Conservation (phyloP, 1,140 invertebrate species). For the Sinonovacula constricta region DNA sequence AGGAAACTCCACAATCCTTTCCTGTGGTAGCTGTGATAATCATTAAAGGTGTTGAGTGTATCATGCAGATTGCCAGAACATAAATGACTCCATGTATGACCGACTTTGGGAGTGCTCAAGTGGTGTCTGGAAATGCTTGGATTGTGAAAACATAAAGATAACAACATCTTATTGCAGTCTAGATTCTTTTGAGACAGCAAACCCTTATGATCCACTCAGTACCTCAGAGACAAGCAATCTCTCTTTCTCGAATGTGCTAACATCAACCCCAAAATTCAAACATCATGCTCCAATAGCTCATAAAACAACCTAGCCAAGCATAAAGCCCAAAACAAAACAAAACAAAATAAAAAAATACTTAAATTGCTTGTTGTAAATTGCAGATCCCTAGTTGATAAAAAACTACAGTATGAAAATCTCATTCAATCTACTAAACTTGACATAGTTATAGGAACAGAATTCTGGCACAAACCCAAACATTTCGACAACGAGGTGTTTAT, state of each 20-base stretch:
- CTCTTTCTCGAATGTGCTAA: too few relatives aligned
- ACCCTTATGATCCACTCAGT: not conserved
- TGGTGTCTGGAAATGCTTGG: constrained; percentile 18
- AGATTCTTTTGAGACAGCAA: constrained; percentile 7
- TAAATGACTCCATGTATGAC: too few relatives aligned
- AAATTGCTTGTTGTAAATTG: too few relatives aligned
- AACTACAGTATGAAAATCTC: constrained; percentile 4
- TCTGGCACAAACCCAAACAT: constrained; percentile 14
- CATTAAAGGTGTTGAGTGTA: constrained; percentile 2
- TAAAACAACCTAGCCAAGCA: not conserved
- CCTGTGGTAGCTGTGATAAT: constrained; percentile 17
- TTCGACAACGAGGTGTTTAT: constrained; percentile 17
- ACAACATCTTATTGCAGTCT: not conserved
- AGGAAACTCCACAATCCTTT: constrained; percentile 3
- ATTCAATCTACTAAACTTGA: constrained; percentile 9
- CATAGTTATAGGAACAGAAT: constrained; percentile 8
- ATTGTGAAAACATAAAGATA: constrained; percentile 24
- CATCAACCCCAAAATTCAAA: not conserved
- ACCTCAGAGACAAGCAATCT: not conserved
- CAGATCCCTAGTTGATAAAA: too few relatives aligned
- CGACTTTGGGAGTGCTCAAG: too few relatives aligned
- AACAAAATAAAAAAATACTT: not conserved
- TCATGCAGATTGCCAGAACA: constrained; percentile 20
- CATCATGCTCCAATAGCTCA: not conserved
- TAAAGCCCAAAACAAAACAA: constrained; percentile 15